These are phyloP conservation scores for Pseudopipra pipra DNA, from an alignment of 2,113 vertebrate genomes.

Conservation along the genomic window DNA sequence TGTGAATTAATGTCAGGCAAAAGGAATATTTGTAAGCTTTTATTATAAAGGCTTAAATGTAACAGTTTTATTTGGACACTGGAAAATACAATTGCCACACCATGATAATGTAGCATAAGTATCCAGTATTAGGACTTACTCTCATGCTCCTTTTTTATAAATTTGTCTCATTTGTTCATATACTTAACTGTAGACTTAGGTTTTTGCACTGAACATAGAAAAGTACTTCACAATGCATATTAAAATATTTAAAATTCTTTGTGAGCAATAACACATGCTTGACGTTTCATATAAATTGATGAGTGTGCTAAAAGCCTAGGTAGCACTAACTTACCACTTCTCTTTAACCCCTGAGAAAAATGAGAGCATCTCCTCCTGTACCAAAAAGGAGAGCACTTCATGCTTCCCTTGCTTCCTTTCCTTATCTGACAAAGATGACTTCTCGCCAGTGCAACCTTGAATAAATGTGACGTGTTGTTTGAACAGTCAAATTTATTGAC, in stretches of 20 bases:
- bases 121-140: neutral
- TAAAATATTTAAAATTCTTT: conserved; percentile 62
- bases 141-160: neutral
- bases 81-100: neutral
- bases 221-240: neutral
- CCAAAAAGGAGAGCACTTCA: neutral
- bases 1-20: neutral
- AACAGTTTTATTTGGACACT: neutral
- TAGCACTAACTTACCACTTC: neutral
- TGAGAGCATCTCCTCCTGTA: neutral
- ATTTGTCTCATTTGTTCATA: neutral
- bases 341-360: neutral
- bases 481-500: neutral
- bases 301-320: neutral
- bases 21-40: neutral
- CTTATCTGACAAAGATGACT: neutral
- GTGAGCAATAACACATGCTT: neutral
- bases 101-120: neutral
- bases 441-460: neutral
- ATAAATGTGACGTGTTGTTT: neutral
- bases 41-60: neutral
- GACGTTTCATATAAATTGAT: neutral
- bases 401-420: neutral
- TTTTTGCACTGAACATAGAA: conserved; percentile 6
- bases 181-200: neutral